Evolutionary conservation across 2,113 vertebrate species (phyloP).

Genomic region (Dipodomys ordii): DNA sequence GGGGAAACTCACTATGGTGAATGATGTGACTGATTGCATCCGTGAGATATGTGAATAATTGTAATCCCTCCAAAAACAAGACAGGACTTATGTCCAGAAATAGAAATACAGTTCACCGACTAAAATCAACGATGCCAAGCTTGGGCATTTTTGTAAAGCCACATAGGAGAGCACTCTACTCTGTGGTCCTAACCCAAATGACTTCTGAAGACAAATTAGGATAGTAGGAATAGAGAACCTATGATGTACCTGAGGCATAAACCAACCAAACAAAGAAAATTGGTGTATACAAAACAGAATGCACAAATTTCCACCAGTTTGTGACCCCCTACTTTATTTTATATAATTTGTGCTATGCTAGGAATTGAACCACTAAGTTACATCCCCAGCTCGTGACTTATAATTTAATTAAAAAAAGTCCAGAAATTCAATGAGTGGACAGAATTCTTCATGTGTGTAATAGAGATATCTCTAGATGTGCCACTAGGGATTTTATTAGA

Average conservation of each 20-base stretch:
- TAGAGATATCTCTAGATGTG: not conserved
- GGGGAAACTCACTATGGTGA: not conserved
- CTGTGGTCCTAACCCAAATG: not conserved
- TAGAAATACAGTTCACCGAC: not conserved
- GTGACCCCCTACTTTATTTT: not conserved
- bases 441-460: not conserved
- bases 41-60: not conserved
- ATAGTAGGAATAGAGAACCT: not conserved
- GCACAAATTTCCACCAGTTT: not conserved
- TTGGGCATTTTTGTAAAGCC: not conserved
- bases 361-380: not conserved
- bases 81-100: not conserved
- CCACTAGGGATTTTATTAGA: not conserved
- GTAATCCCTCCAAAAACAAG: conserved; percentile 5
- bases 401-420: not conserved
- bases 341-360: not conserved
- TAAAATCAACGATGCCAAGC: conserved; percentile 19
- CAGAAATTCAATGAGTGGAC: not conserved
- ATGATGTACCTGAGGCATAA: not conserved
- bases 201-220: not conserved
- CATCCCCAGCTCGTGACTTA: not conserved
- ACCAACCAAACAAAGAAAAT: conserved; percentile 35
- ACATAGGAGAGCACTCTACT: not conserved
- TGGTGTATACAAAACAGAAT: not conserved
- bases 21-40: not conserved